Percentiles rank a stretch among this genome's conserved stretches.
phyloP scores from a whole-genome alignment of 2,888 invertebrate species.

The Epinotia bilunana region DNA sequence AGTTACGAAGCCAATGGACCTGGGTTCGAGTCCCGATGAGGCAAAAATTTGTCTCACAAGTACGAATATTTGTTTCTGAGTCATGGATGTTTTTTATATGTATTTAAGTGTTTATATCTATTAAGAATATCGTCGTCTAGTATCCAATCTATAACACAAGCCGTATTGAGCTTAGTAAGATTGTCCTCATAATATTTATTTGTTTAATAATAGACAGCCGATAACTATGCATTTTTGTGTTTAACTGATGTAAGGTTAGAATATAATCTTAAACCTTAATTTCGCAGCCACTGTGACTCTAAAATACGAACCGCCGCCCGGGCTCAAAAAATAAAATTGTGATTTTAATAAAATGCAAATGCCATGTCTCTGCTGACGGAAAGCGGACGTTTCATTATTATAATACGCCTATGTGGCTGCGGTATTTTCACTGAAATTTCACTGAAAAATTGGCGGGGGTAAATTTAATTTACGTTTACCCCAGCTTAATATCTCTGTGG shows the following conservation, averaged over 20 bases:
- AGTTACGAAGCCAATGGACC: too few species aligned
- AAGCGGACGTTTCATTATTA: conserved; percentile 49
- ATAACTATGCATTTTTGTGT: too few species aligned
- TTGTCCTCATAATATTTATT: too few species aligned
- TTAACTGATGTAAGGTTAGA: neutral
- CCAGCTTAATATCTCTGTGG: conserved; percentile 4
- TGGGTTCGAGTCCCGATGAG: too few species aligned
- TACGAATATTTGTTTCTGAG: too few species aligned
- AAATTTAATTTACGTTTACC: conserved; percentile 23
- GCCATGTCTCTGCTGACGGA: conserved; percentile 63
- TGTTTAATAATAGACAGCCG: too few species aligned
- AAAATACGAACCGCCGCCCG: conserved; percentile 46
- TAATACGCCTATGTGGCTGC: conserved; percentile 44
- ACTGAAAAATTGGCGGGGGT: conserved; percentile 38
- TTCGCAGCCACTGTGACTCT: neutral
- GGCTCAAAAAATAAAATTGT: conserved; percentile 74
- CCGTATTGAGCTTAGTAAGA: too few species aligned
- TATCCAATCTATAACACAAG: too few species aligned
- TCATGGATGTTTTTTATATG: too few species aligned
- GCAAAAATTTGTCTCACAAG: too few species aligned
- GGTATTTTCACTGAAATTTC: conserved; percentile 43
- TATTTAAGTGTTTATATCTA: too few species aligned
- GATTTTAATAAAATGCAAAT: conserved; percentile 83
- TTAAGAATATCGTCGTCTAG: too few species aligned
- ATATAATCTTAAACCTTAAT: neutral